phyloP scores from a whole-genome alignment of 2,113 vertebrate species.

The Cervus canadensis region DNA sequence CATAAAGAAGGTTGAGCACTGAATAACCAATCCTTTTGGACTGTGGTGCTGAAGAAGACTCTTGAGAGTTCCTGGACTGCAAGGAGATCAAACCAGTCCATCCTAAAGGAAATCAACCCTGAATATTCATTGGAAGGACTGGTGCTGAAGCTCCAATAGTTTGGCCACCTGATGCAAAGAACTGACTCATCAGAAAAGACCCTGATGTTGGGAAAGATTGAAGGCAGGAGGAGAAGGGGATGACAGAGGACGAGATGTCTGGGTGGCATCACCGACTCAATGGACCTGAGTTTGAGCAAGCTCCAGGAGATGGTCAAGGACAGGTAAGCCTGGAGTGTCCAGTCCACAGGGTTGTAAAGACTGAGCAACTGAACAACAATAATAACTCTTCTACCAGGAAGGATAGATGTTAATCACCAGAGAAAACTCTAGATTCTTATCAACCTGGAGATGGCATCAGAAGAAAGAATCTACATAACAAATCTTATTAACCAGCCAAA shows the following conservation, averaged over 20 bases:
- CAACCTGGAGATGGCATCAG: neutral
- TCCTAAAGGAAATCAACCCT: neutral
- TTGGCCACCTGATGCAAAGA: neutral
- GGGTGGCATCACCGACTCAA: neutral
- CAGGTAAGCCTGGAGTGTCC: neutral
- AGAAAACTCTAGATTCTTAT: neutral
- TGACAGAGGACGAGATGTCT: neutral
- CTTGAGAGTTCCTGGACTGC: neutral
- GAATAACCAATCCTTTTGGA: neutral
- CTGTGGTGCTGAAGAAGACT: neutral
- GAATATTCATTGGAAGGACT: neutral
- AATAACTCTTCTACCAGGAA: neutral
- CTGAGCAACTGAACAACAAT: neutral
- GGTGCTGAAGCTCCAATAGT: neutral
- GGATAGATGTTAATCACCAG: neutral
- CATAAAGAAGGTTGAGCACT: neutral
- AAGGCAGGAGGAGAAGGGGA: neutral
- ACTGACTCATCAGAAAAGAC: neutral
- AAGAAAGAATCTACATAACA: neutral
- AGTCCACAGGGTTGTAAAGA: neutral
- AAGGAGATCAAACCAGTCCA: neutral
- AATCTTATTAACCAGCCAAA: neutral
- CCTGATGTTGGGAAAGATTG: neutral
- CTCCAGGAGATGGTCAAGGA: neutral
- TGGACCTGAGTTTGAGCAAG: neutral